A percentile compares a stretch with the other conserved stretches of the same genome.
Conservation (phyloP, 2,113 vertebrate genomes). For the Rhegmatorhina hoffmannsi region DNA sequence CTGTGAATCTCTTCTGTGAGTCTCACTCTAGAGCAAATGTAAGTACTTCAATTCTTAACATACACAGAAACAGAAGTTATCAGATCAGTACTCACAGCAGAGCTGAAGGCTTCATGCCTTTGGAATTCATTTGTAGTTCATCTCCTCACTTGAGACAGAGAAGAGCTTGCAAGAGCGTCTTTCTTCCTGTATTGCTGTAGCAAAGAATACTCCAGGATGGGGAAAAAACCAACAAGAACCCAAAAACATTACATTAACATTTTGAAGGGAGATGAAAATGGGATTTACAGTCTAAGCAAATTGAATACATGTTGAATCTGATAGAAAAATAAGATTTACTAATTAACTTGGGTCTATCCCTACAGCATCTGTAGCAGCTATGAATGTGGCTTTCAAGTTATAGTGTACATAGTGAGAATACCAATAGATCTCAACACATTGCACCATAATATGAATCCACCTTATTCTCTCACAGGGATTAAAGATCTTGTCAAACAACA, state of each 20-base stretch:
- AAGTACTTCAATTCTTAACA: neutral
- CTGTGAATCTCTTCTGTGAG: neutral
- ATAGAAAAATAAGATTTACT: neutral
- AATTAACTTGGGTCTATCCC: neutral
- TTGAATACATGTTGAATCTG: neutral
- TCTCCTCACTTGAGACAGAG: neutral
- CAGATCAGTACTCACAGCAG: neutral
- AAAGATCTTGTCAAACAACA: neutral
- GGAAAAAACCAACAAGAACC: rapidly evolving
- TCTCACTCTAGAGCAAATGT: neutral
- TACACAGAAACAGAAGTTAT: neutral
- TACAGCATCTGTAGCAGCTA: neutral
- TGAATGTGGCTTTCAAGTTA: neutral
- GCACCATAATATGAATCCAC: neutral
- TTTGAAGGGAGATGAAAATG: neutral
- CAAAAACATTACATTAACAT: neutral
- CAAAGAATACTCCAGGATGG: neutral
- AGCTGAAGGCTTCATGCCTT: neutral
- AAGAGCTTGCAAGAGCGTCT: neutral
- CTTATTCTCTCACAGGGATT: neutral
- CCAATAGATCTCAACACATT: neutral
- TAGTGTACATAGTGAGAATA: neutral
- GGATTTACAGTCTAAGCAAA: neutral
- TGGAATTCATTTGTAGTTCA: neutral
- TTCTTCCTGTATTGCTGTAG: neutral